phyloP scores from a whole-genome alignment of 1,140 invertebrate genomes.

The Hycleus phaleratus region DNA sequence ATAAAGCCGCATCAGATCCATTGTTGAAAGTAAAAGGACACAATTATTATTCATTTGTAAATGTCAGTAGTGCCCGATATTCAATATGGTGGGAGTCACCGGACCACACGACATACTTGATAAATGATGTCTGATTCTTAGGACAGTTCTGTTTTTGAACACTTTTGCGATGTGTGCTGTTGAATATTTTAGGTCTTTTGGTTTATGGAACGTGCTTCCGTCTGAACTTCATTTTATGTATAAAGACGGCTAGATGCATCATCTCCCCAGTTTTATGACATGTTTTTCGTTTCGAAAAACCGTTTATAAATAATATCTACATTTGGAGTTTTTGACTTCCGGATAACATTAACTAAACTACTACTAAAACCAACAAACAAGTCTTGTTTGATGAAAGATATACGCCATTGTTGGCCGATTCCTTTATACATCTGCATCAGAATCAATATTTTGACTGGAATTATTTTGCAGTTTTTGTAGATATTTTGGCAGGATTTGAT shows the following conservation, averaged over 20 bases:
- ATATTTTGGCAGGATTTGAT: neutral
- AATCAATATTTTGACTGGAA: conserved; percentile 13
- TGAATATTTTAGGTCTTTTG: conserved; percentile 20
- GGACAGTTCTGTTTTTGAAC: conserved; percentile 31
- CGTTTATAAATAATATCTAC: conserved; percentile 18
- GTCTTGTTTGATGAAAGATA: neutral
- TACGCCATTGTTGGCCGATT: neutral
- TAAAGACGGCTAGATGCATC: conserved; percentile 9
- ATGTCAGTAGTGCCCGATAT: conserved; percentile 37
- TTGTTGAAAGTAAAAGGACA: conserved; percentile 36
- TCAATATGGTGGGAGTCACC: conserved; percentile 37
- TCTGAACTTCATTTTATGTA: conserved; percentile 14
- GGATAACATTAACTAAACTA: conserved; percentile 3
- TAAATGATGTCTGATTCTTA: conserved; percentile 37
- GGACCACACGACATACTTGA: conserved; percentile 35
- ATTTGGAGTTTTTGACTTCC: conserved; percentile 6
- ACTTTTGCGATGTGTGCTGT: conserved; percentile 16
- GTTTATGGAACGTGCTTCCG: conserved; percentile 17
- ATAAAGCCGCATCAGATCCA: conserved; percentile 19
- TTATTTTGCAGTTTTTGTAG: conserved; percentile 4
- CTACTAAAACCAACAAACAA: neutral
- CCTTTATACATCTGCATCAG: neutral
- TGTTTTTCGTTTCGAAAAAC: conserved; percentile 14
- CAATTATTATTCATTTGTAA: conserved; percentile 40
- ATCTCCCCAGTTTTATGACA: conserved; percentile 6